These are phyloP conservation scores for Lagopus leucura DNA, from an alignment of 2,113 vertebrate genomes.

Conservation along the genomic window DNA sequence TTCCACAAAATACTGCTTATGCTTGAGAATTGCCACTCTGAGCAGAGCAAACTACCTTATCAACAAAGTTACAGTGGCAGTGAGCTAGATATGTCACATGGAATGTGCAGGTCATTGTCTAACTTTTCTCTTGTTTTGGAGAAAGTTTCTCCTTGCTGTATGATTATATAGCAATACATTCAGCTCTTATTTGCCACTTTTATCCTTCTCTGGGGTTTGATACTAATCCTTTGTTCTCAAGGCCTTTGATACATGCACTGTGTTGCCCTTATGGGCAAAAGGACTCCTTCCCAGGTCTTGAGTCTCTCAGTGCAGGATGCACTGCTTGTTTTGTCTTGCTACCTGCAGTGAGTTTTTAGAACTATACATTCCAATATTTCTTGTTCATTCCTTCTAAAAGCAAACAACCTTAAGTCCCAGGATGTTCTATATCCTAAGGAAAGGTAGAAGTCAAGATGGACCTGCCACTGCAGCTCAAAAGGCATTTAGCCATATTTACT, in stretches of 20 bases:
- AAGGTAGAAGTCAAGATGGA: neutral
- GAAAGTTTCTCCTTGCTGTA: neutral
- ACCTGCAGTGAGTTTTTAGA: neutral
- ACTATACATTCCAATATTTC: neutral
- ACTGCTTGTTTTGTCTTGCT: neutral
- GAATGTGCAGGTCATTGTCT: neutral
- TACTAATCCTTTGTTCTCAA: neutral
- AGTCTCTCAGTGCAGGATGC: neutral
- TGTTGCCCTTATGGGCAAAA: neutral
- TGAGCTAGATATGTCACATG: fast-evolving
- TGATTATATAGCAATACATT: neutral
- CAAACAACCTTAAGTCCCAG: neutral
- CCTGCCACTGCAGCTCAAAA: neutral
- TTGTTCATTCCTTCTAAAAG: neutral
- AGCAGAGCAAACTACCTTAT: neutral
- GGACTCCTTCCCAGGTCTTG: neutral
- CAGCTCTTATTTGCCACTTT: neutral
- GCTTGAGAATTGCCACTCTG: neutral
- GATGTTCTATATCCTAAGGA: neutral
- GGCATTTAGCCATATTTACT: neutral
- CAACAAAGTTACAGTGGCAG: neutral
- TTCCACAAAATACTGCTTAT: neutral
- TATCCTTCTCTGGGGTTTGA: neutral
- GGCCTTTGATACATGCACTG: neutral
- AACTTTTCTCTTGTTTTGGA: neutral